Evolutionary conservation across 2,888 invertebrate genomes (phyloP).

Genomic region (Auanema freiburgensis): DNA sequence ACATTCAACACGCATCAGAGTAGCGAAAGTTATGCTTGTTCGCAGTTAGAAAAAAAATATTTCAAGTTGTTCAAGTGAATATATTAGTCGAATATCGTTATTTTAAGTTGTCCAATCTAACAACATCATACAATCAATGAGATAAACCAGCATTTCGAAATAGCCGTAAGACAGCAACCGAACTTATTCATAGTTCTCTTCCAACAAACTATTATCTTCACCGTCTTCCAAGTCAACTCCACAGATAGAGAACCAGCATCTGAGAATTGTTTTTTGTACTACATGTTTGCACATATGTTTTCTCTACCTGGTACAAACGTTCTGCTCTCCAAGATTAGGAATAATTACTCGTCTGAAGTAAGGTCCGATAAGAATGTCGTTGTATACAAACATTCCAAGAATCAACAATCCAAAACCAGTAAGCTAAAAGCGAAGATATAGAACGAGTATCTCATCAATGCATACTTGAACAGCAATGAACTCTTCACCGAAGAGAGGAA

Average conservation of each 20-base stretch:
- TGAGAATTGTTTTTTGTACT: constrained; percentile 5
- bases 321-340: constrained; percentile 29
- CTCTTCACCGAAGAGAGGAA: constrained; percentile 77
- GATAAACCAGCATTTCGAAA: too few relatives aligned
- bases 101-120: too few relatives aligned
- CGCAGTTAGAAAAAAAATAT: too few relatives aligned
- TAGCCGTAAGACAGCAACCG: neutral
- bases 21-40: too few relatives aligned
- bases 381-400: constrained; percentile 81
- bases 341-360: constrained; percentile 50
- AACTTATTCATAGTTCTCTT: constrained; percentile 22
- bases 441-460: neutral
- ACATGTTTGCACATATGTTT: neutral
- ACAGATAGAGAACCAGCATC: constrained; percentile 49
- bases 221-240: constrained; percentile 36
- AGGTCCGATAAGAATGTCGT: constrained; percentile 63
- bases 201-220: constrained; percentile 31
- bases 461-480: constrained; percentile 69
- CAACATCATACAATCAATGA: too few relatives aligned
- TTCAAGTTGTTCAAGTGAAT: too few relatives aligned
- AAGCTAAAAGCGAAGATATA: constrained; percentile 46
- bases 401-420: constrained; percentile 79
- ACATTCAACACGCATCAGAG: too few relatives aligned
- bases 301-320: constrained; percentile 1
- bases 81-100: too few relatives aligned